Percentiles rank a stretch among this genome's conserved stretches.
phyloP scores from a whole-genome alignment of 2,797 vertebrate genomes.

The Morelia viridis region DNA sequence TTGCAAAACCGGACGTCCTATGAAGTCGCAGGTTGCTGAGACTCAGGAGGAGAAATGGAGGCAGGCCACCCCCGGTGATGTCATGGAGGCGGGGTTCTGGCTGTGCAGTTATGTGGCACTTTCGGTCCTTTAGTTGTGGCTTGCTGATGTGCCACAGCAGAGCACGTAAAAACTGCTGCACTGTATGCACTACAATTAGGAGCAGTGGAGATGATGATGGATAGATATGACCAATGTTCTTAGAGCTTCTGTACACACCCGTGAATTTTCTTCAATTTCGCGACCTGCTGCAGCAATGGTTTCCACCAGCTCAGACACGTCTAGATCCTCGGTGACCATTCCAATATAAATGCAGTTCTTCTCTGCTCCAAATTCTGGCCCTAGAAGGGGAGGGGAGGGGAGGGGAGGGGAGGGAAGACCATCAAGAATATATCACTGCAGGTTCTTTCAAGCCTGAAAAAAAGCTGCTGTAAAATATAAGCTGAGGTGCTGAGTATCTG shows the following conservation, averaged over 20 bases:
- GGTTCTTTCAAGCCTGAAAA: neutral
- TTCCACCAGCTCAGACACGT: constrained; percentile 84
- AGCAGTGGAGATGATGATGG: too few relatives aligned
- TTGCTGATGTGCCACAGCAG: too few relatives aligned
- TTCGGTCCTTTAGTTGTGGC: too few relatives aligned
- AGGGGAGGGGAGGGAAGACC: neutral
- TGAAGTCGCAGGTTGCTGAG: too few relatives aligned
- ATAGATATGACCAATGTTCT: too few relatives aligned
- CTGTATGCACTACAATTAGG: too few relatives aligned
- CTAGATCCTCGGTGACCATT: constrained; percentile 88
- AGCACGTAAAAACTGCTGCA: too few relatives aligned
- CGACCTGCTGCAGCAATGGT: constrained; percentile 84
- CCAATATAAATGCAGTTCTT: constrained; percentile 88
- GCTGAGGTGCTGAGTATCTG: neutral
- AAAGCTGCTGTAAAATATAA: neutral
- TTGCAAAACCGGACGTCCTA: neutral
- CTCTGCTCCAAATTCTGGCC: constrained; percentile 84
- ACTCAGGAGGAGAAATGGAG: too few relatives aligned
- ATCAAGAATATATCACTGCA: neutral
- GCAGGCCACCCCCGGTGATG: too few relatives aligned
- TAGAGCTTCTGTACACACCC: constrained; percentile 74
- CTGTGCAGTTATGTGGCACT: too few relatives aligned
- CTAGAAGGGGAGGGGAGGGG: constrained; percentile 64
- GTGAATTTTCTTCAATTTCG: constrained; percentile 94
- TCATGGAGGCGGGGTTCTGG: too few relatives aligned